Conservation (phyloP, 1,140 invertebrate species). For the Lepidotrigona ventralis region DNA sequence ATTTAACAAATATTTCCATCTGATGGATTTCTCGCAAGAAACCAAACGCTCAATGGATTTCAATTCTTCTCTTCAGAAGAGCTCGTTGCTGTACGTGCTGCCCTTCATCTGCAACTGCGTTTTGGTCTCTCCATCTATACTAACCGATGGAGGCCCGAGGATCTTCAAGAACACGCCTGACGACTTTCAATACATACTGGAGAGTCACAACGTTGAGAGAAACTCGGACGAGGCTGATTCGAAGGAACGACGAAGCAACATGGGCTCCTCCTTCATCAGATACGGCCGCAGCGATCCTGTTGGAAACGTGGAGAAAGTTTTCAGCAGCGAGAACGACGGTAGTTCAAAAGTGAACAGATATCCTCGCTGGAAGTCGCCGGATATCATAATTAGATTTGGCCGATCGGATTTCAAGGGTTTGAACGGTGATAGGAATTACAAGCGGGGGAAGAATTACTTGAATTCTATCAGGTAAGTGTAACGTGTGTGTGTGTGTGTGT, state of each 20-base stretch:
- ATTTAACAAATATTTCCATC: background rate
- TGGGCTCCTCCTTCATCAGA: slow-evolving; percentile 74
- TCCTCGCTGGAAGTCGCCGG: slow-evolving; percentile 64
- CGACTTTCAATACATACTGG: slow-evolving; percentile 70
- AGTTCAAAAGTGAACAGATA: slow-evolving; percentile 43
- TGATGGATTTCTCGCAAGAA: background rate
- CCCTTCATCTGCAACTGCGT: slow-evolving; percentile 62
- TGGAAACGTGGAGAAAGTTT: slow-evolving; percentile 27
- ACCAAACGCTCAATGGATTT: background rate
- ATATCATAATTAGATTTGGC: slow-evolving; percentile 76
- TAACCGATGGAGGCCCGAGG: slow-evolving; percentile 56
- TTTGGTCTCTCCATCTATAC: slow-evolving; percentile 56
- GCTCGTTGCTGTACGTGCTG: slow-evolving; percentile 56
- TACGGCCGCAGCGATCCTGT: slow-evolving; percentile 67
- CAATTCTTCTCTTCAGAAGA: background rate
- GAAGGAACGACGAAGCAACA: slow-evolving; percentile 73
- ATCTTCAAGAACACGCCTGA: slow-evolving; percentile 58
- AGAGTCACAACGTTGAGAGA: slow-evolving; percentile 58
- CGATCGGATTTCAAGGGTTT: slow-evolving; percentile 55
- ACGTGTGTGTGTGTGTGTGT: too few species aligned
- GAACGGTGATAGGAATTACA: slow-evolving; percentile 28
- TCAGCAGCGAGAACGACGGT: slow-evolving; percentile 36
- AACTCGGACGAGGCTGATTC: slow-evolving; percentile 62
- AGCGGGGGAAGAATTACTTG: slow-evolving; percentile 59
- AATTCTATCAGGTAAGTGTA: slow-evolving; percentile 64